A percentile compares a stretch with the other conserved stretches of the same genome.
Conservation (phyloP, 2,888 invertebrate genomes). For the Brachypterus glaber region DNA sequence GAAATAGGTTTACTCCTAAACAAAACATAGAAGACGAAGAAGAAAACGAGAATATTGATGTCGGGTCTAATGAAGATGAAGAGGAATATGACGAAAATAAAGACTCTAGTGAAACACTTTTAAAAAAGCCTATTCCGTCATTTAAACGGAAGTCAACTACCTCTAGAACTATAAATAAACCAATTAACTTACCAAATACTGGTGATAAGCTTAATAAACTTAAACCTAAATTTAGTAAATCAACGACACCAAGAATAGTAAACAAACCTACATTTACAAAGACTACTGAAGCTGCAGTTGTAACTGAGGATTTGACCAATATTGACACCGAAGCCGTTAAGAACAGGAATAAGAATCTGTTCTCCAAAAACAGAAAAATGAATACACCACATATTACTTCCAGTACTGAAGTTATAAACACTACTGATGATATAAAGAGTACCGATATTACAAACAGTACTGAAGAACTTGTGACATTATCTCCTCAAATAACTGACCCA, state of each 20-base stretch:
- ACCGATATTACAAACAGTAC: constrained; percentile 9
- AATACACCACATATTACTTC: constrained; percentile 26
- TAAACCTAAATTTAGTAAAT: background rate
- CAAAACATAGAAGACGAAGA: constrained; percentile 14
- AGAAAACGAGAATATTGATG: constrained; percentile 4
- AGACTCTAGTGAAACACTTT: constrained; percentile 1
- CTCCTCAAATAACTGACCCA: constrained; percentile 12
- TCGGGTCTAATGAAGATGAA: constrained; percentile 7
- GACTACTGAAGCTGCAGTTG: constrained; percentile 19
- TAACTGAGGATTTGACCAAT: constrained; percentile 28
- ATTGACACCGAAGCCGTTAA: constrained; percentile 44
- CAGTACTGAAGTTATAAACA: constrained; percentile 10
- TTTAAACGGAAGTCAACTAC: background rate
- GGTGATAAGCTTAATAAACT: no score
- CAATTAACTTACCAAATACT: no score
- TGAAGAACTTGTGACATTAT: constrained; percentile 10
- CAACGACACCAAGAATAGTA: background rate
- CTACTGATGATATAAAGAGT: constrained; percentile 14
- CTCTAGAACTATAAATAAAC: constrained; percentile 7
- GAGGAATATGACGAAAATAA: constrained; percentile 5
- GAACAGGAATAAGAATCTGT: constrained; percentile 46
- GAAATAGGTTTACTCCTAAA: constrained; percentile 6
- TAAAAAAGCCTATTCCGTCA: background rate
- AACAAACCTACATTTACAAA: constrained; percentile 16
- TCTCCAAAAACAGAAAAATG: constrained; percentile 38